phyloP scores from a whole-genome alignment of 1,140 invertebrate genomes.

The Drosophila oshimai region DNA sequence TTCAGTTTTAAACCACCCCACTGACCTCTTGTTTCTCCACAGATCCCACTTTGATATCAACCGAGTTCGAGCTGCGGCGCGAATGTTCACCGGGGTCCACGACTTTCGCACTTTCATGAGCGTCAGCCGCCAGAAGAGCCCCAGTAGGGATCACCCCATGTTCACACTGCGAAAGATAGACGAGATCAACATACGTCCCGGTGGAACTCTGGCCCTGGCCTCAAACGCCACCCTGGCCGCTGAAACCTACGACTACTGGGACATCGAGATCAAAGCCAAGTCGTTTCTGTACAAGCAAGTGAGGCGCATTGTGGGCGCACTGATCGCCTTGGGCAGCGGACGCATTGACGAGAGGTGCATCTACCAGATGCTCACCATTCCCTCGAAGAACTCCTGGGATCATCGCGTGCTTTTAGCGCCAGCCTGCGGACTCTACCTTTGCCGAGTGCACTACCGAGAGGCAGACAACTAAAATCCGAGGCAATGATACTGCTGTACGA shows the following conservation, averaged over 20 bases:
- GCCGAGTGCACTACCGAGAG: constrained; percentile 86
- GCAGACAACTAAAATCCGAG: neutral
- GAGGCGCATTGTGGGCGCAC: constrained; percentile 87
- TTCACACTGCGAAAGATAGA: constrained; percentile 83
- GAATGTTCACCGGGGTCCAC: constrained; percentile 86
- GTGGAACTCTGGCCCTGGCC: constrained; percentile 82
- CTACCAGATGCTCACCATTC: constrained; percentile 88
- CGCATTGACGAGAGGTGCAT: constrained; percentile 86
- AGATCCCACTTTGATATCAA: constrained; percentile 86
- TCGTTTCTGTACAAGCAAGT: constrained; percentile 91
- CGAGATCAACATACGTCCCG: constrained; percentile 83
- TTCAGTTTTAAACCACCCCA: too few relatives aligned
- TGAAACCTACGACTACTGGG: constrained; percentile 85
- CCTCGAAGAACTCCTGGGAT: constrained; percentile 87
- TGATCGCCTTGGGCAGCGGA: constrained; percentile 85
- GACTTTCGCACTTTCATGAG: constrained; percentile 88
- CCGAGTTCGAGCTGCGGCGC: constrained; percentile 83
- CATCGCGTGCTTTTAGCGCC: constrained; percentile 83
- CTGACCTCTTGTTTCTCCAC: constrained; percentile 39
- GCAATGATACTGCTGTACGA: constrained; percentile 87
- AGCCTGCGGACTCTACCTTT: constrained; percentile 87
- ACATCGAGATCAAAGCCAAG: constrained; percentile 85
- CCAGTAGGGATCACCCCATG: constrained; percentile 81
- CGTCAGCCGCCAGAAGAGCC: constrained; percentile 80
- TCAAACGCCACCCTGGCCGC: constrained; percentile 71